Conservation (phyloP, 2,797 vertebrate species). For the Sphenopsis melanotis region DNA sequence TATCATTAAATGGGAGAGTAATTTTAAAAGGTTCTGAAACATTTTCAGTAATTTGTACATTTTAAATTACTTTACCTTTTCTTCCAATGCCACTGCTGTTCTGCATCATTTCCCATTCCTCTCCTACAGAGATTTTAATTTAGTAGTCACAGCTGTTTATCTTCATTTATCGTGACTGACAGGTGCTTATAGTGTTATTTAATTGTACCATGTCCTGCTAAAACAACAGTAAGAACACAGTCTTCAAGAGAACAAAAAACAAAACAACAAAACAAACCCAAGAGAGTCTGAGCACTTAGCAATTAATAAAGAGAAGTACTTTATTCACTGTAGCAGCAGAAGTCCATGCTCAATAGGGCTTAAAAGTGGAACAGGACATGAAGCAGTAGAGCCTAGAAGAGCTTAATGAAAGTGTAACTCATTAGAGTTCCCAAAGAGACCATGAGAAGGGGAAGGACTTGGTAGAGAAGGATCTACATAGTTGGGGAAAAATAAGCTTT, state of each 20-base stretch:
- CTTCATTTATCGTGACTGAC: neutral
- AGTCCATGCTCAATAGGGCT: neutral
- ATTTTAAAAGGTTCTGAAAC: neutral
- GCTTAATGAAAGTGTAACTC: neutral
- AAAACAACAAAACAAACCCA: neutral
- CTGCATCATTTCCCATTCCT: neutral
- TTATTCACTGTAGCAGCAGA: neutral
- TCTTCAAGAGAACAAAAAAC: neutral
- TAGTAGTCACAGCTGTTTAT: neutral
- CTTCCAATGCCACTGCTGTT: neutral
- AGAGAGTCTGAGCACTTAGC: neutral
- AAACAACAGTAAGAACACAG: neutral
- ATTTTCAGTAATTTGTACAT: neutral
- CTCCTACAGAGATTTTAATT: neutral
- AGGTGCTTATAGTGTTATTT: neutral
- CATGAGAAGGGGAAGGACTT: neutral
- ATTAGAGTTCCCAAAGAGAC: neutral
- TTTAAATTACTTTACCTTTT: conserved; percentile 11
- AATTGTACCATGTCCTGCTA: neutral
- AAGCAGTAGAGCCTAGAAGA: neutral
- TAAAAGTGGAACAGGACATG: neutral
- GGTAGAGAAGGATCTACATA: neutral
- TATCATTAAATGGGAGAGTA: neutral
- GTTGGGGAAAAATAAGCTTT: neutral
- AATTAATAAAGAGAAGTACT: neutral